Conservation (phyloP, 1,140 invertebrate species). For the Amyelois transitella region DNA sequence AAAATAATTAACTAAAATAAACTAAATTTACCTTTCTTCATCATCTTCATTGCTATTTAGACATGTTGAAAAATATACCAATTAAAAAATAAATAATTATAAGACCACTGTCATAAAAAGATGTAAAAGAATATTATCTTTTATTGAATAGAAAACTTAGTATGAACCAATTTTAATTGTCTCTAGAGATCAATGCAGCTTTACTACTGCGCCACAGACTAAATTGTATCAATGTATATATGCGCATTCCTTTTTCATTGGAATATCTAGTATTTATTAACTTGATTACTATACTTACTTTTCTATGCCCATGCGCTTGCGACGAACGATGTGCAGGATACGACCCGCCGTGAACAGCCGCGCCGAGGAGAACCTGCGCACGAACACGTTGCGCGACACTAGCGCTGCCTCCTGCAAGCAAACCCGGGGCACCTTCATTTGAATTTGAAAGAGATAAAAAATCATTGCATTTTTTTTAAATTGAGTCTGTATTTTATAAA, state of each 20-base stretch:
- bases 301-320: slow-evolving; percentile 80
- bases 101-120: too few species aligned
- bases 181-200: too few species aligned
- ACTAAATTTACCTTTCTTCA: slow-evolving; percentile 44
- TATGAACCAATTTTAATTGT: too few species aligned
- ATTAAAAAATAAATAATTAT: too few species aligned
- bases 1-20: neutral
- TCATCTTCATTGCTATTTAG: slow-evolving; percentile 47
- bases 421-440: neutral
- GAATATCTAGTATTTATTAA: too few species aligned
- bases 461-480: too few species aligned
- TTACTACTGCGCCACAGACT: too few species aligned
- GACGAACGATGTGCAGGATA: slow-evolving; percentile 82
- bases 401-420: slow-evolving; percentile 78
- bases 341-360: slow-evolving; percentile 81
- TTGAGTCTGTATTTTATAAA: too few species aligned
- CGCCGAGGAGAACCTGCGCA: slow-evolving; percentile 80
- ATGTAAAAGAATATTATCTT: too few species aligned
- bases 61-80: too few species aligned
- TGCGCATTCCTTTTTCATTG: too few species aligned
- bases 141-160: slow-evolving; percentile 8
- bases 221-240: slow-evolving; percentile 1
- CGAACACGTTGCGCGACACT: slow-evolving; percentile 79
- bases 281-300: slow-evolving; percentile 75
- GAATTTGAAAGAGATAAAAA: too few species aligned